phyloP scores from a whole-genome alignment of 1,140 invertebrate genomes.

The Drosophila yakuba region DNA sequence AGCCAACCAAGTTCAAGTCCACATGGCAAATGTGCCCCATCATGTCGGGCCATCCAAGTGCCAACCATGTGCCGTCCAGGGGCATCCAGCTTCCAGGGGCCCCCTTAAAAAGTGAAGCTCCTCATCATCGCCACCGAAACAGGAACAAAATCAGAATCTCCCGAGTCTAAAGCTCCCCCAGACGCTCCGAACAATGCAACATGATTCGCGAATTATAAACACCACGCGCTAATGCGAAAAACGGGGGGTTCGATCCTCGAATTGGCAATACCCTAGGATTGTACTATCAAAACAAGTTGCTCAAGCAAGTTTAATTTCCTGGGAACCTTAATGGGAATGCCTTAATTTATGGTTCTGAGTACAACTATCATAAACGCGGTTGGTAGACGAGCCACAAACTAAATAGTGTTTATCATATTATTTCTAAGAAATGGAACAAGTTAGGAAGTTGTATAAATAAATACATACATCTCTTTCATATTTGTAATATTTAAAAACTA shows the following conservation, averaged over 20 bases:
- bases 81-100: constrained; percentile 4
- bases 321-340: no score
- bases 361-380: no score
- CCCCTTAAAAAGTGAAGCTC: constrained; percentile 81
- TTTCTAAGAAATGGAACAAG: no score
- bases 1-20: constrained; percentile 57
- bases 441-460: no score
- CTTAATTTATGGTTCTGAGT: no score
- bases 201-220: constrained; percentile 83
- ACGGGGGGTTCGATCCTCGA: neutral
- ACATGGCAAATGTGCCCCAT: constrained; percentile 69
- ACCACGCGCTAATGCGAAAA: constrained; percentile 47
- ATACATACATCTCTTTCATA: no score
- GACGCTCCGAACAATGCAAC: constrained; percentile 76
- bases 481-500: no score
- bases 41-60: constrained; percentile 29
- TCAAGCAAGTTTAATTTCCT: no score
- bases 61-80: neutral
- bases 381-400: no score
- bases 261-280: constrained; percentile 22
- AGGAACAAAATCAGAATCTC: constrained; percentile 43
- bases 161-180: constrained; percentile 38
- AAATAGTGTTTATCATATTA: no score
- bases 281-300: neutral
- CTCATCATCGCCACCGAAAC: constrained; percentile 66